phyloP scores from a whole-genome alignment of 2,113 vertebrate species.

The Dicentrarchus labrax region DNA sequence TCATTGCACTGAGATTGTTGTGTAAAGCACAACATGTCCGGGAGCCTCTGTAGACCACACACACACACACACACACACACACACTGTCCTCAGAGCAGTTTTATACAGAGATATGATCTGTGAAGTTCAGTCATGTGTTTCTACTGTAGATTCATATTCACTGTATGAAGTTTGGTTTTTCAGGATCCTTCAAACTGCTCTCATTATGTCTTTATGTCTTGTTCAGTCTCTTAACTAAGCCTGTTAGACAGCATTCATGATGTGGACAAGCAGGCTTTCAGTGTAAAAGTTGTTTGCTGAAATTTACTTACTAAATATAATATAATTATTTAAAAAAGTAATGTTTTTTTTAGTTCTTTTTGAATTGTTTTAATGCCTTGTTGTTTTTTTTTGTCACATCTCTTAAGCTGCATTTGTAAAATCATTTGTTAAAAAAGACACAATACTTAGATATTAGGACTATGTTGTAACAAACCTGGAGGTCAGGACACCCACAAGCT shows the following conservation, averaged over 20 bases:
- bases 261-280: constrained; percentile 18
- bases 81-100: too few relatives aligned
- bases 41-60: not conserved
- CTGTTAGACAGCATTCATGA: constrained; percentile 38
- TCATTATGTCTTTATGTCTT: not conserved
- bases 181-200: not conserved
- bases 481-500: too few relatives aligned
- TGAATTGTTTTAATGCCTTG: not conserved
- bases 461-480: too few relatives aligned
- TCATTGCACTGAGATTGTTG: not conserved
- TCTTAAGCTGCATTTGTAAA: not conserved
- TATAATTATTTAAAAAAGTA: not conserved
- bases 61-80: too few relatives aligned
- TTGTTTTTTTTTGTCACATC: not conserved
- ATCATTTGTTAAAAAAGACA: not conserved
- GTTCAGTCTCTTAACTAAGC: constrained; percentile 9
- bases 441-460: too few relatives aligned
- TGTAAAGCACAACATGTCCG: not conserved
- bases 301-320: not conserved
- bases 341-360: not conserved
- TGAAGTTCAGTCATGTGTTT: not conserved
- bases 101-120: not conserved
- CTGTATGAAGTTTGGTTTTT: not conserved
- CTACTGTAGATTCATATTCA: not conserved
- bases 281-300: not conserved